A percentile compares a stretch with the other conserved stretches of the same genome.
Evolutionary conservation across 2,888 invertebrate species (phyloP).

Genomic region (Nysson spinosus): DNA sequence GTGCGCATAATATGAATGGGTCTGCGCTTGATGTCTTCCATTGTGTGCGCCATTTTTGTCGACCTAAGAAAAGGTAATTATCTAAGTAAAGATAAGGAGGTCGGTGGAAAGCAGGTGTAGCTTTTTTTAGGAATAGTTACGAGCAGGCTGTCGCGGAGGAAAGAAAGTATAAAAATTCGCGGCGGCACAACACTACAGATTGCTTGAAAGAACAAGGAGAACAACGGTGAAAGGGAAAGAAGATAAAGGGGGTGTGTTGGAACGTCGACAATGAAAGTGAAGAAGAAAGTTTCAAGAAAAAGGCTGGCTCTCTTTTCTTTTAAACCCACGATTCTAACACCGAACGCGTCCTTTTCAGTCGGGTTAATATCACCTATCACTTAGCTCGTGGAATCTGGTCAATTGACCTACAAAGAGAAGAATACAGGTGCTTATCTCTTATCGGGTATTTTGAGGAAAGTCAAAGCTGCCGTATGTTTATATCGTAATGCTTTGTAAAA

Average conservation of each 20-base stretch:
- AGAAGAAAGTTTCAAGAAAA: constrained; percentile 46
- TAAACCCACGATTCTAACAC: constrained; percentile 13
- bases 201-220: constrained; percentile 30
- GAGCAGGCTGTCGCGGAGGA: constrained; percentile 9
- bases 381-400: constrained; percentile 13
- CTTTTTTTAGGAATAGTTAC: constrained; percentile 39
- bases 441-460: not conserved
- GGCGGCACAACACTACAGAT: constrained; percentile 37
- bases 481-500: too few relatives aligned
- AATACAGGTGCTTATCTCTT: constrained; percentile 24
- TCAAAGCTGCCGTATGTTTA: constrained; percentile 1
- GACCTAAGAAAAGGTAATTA: constrained; percentile 13
- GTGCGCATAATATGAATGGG: too few relatives aligned
- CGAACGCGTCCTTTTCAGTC: constrained; percentile 25
- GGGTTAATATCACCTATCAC: constrained; percentile 36
- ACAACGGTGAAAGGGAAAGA: constrained; percentile 31
- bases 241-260: constrained; percentile 37
- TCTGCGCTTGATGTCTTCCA: too few relatives aligned
- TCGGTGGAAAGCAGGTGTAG: constrained; percentile 10
- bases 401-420: constrained; percentile 7
- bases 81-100: constrained; percentile 20
- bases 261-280: constrained; percentile 41
- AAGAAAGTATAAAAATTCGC: constrained; percentile 35
- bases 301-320: constrained; percentile 17
- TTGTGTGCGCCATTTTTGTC: not conserved